Conservation (phyloP, 2,113 vertebrate species). For the Tragelaphus strepsiceros region DNA sequence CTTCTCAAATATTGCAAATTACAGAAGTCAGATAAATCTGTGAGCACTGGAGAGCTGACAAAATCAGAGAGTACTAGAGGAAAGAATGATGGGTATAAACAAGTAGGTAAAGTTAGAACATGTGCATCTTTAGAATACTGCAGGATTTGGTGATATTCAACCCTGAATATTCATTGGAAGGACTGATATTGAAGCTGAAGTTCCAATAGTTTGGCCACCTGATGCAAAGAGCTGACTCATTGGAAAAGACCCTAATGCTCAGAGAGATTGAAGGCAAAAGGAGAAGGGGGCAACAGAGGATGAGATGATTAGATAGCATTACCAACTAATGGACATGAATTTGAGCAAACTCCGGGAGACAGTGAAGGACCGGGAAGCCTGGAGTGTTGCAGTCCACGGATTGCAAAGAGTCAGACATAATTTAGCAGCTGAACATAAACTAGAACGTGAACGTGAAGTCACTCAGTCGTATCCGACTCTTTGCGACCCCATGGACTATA, state of each 20-base stretch:
- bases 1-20: not conserved
- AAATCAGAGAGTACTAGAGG: not conserved
- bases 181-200: not conserved
- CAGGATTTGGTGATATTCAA: not conserved
- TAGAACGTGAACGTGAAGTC: no score
- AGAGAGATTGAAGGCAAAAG: not conserved
- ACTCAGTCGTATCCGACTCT: no score
- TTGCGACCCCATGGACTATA: no score
- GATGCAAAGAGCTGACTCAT: not conserved
- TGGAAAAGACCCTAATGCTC: not conserved
- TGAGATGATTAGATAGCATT: not conserved
- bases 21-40: not conserved
- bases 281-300: not conserved
- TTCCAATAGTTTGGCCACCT: not conserved
- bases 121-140: not conserved
- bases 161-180: not conserved
- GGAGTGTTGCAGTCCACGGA: not conserved
- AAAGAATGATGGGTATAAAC: not conserved
- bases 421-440: not conserved
- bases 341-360: not conserved
- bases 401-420: not conserved
- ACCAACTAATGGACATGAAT: not conserved
- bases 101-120: not conserved
- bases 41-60: not conserved
- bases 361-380: not conserved